Evolutionary conservation across 2,797 vertebrate species (phyloP).

Genomic region (Aeoliscus strigatus): DNA sequence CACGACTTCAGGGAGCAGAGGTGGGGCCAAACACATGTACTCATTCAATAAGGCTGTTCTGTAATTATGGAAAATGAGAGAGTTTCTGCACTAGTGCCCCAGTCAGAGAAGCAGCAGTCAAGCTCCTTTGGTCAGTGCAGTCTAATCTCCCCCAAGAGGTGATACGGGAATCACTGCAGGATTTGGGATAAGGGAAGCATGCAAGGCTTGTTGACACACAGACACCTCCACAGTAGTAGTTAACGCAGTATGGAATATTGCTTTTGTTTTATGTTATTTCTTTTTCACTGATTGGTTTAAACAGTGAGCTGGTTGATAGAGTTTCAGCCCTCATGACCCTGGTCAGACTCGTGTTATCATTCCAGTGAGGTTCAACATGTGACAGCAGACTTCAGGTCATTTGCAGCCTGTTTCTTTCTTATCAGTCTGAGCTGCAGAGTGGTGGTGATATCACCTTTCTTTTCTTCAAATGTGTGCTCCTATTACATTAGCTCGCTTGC

Average conservation of each 20-base stretch:
- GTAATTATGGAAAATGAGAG: conserved; percentile 74
- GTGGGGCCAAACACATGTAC: conserved; percentile 31
- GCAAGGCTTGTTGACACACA: conserved; percentile 10
- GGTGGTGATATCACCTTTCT: conserved; percentile 4
- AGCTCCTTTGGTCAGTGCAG: conserved; percentile 39
- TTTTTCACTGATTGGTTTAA: conserved; percentile 9
- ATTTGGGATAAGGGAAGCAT: conserved; percentile 25
- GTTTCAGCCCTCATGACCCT: too few relatives aligned
- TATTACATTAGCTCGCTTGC: conserved; percentile 48
- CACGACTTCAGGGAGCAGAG: conserved; percentile 20
- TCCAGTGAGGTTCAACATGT: neutral
- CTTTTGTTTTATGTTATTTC: neutral
- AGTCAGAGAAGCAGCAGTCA: conserved; percentile 45
- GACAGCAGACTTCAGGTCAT: neutral
- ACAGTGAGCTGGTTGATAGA: too few relatives aligned
- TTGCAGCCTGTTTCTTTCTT: conserved; percentile 4
- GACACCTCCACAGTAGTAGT: neutral
- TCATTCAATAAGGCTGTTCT: conserved; percentile 54
- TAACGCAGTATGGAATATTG: too few relatives aligned
- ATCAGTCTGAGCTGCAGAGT: neutral
- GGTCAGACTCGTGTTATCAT: conserved; percentile 6
- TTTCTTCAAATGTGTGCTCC: conserved; percentile 15
- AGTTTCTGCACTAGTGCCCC: conserved; percentile 27
- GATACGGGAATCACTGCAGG: conserved; percentile 24
- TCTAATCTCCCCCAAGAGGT: conserved; percentile 19